These are phyloP conservation scores for Tigriopus japonicus DNA, from an alignment of 1,140 invertebrate genomes.

Conservation along the genomic window DNA sequence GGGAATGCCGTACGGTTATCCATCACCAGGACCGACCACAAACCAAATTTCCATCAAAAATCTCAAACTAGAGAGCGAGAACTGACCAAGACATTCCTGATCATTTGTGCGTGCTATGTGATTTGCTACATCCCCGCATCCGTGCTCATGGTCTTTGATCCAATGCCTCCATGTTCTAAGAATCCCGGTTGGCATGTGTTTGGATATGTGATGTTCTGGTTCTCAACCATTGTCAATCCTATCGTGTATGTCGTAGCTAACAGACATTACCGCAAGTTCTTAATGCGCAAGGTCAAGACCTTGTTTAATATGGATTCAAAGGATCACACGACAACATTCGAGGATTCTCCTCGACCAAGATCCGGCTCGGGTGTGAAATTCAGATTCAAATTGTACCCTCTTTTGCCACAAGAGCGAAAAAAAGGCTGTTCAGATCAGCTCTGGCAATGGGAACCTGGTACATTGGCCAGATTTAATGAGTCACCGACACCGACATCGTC, in stretches of 20 bases:
- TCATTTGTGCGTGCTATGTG: not conserved
- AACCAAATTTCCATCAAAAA: not conserved
- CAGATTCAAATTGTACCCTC: too few relatives aligned
- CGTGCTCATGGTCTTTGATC: not conserved
- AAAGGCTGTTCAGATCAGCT: too few relatives aligned
- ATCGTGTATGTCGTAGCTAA: not conserved
- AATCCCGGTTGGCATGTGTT: not conserved
- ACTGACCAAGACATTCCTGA: not conserved
- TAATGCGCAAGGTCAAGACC: too few relatives aligned
- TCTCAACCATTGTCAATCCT: not conserved
- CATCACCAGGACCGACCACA: not conserved
- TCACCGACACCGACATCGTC: too few relatives aligned
- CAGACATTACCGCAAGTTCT: not conserved
- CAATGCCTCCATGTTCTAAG: not conserved
- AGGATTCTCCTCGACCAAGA: too few relatives aligned
- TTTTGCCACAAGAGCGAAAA: too few relatives aligned
- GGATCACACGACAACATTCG: too few relatives aligned
- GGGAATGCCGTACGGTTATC: not conserved
- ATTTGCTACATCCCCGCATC: not conserved
- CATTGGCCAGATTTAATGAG: too few relatives aligned
- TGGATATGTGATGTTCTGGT: constrained; percentile 1
- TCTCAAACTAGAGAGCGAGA: not conserved
- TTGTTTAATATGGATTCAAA: too few relatives aligned
- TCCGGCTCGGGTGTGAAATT: too few relatives aligned
- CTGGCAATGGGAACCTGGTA: too few relatives aligned